Evolutionary conservation across 64 coral and sea anemone species (phyloP).

Genomic region (Actinia tenebrosa): DNA sequence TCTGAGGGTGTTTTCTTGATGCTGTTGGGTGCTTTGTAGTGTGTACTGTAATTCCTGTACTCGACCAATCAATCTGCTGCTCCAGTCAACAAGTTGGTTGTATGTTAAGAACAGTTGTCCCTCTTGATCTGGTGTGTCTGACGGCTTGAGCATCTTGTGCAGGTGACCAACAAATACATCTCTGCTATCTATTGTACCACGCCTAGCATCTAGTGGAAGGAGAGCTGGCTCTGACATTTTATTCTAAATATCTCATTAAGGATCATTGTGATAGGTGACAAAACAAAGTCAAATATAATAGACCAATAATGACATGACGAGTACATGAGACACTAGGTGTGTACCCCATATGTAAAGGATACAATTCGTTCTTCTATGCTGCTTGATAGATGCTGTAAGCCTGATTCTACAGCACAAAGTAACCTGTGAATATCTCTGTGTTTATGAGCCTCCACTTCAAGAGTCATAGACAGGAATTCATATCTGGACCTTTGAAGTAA

Average conservation of each 20-base stretch:
- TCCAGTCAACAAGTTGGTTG: conserved; percentile 39
- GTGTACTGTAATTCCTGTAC: conserved; percentile 31
- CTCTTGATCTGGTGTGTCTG: not conserved
- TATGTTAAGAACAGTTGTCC: conserved; percentile 56
- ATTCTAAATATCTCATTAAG: not conserved
- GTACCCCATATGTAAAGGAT: conserved; percentile 36
- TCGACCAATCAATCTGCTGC: conserved; percentile 40
- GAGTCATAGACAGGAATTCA: conserved; percentile 74
- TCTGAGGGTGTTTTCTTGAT: conserved; percentile 58
- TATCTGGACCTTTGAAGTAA: conserved; percentile 82
- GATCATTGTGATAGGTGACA: not conserved
- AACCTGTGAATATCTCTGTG: conserved; percentile 81
- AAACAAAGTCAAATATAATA: too few relatives aligned
- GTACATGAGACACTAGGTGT: too few relatives aligned
- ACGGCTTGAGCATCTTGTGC: conserved; percentile 40
- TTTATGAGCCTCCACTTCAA: conserved; percentile 78
- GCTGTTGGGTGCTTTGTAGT: conserved; percentile 25
- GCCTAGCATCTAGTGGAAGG: conserved; percentile 37
- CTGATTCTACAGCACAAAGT: conserved; percentile 60
- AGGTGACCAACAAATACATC: conserved; percentile 56
- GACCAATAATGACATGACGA: too few relatives aligned
- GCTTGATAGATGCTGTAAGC: conserved; percentile 33
- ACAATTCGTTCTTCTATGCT: conserved; percentile 46
- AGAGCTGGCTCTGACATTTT: conserved; percentile 38
- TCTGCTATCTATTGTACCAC: conserved; percentile 79